These are phyloP conservation scores for Molothrus aeneus DNA, from an alignment of 2,797 vertebrate genomes.

Conservation along the genomic window DNA sequence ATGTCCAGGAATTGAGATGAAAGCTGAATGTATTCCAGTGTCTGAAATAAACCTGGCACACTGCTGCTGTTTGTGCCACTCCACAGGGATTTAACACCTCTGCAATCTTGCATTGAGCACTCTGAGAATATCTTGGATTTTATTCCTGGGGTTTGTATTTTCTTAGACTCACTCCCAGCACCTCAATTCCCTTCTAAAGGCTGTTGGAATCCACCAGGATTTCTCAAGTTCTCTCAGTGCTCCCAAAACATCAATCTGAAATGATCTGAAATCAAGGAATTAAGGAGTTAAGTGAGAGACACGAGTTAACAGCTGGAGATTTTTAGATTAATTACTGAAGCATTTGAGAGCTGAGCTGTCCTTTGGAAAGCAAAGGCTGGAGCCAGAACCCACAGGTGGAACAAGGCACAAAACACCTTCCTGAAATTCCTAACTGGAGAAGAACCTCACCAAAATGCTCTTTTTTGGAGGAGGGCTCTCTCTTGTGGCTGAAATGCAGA, in stretches of 20 bases:
- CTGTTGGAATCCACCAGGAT: neutral
- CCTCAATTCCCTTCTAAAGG: neutral
- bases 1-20: neutral
- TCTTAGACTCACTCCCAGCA: neutral
- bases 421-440: neutral
- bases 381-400: neutral
- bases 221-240: neutral
- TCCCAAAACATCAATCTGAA: neutral
- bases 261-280: neutral
- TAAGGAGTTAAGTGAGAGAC: neutral
- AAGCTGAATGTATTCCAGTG: neutral
- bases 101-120: neutral
- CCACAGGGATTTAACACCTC: neutral
- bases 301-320: neutral
- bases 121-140: neutral
- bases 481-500: conserved; percentile 38
- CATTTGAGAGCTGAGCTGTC: neutral
- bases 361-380: neutral
- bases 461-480: conserved; percentile 41
- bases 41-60: neutral
- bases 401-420: neutral
- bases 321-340: neutral
- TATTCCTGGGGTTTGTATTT: neutral
- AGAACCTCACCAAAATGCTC: neutral
- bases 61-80: neutral